Conservation (phyloP, 2,113 vertebrate genomes). For the Gallinago undulata region DNA sequence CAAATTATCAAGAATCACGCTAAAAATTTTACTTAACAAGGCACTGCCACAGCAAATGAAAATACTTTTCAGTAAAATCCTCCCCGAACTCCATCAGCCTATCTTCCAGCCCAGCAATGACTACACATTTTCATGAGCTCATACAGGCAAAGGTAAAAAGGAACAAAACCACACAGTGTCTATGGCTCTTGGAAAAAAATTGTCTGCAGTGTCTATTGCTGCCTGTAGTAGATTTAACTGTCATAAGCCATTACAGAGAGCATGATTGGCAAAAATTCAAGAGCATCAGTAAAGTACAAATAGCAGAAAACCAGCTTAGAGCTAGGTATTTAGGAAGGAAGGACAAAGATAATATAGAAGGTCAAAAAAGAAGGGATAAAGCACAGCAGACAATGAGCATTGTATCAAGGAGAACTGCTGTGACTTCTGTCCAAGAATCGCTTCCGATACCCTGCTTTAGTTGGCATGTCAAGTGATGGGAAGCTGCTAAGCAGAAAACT, state of each 20-base stretch:
- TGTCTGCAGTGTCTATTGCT: conserved; percentile 21
- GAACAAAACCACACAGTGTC: neutral
- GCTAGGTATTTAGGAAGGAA: neutral
- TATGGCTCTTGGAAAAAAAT: neutral
- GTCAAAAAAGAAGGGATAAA: neutral
- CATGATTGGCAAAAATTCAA: conserved; percentile 31
- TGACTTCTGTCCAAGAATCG: neutral
- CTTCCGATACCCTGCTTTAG: neutral
- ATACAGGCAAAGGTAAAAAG: neutral
- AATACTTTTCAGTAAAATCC: neutral
- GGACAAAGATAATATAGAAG: neutral
- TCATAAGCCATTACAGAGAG: conserved; percentile 24
- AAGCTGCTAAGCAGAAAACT: neutral
- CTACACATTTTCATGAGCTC: neutral
- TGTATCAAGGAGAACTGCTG: neutral
- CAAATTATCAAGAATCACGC: neutral
- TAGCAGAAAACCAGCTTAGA: conserved; percentile 36
- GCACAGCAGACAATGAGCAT: neutral
- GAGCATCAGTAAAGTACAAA: neutral
- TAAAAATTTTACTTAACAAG: neutral
- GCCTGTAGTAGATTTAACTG: conserved; percentile 1
- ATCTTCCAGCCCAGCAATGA: neutral
- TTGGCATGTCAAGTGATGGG: neutral
- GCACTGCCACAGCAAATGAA: neutral
- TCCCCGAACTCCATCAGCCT: neutral